These are phyloP conservation scores for Zygaena filipendulae DNA, from an alignment of 2,888 invertebrate species.

Conservation along the genomic window DNA sequence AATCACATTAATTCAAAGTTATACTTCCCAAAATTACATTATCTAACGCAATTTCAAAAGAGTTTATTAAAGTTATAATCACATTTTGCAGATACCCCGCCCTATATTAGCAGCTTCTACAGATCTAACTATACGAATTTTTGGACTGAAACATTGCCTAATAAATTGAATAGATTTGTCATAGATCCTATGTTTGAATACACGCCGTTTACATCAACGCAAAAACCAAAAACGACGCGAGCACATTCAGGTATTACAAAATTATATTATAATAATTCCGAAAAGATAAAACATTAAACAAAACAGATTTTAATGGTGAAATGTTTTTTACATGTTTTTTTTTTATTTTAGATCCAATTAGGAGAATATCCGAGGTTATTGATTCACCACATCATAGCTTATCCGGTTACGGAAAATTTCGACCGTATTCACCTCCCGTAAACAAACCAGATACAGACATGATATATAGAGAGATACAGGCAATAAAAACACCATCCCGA, in stretches of 20 bases:
- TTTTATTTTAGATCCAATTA: constrained; percentile 31
- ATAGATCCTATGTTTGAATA: constrained; percentile 48
- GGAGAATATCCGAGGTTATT: constrained; percentile 35
- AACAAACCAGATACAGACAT: constrained; percentile 32
- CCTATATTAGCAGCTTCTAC: constrained; percentile 78
- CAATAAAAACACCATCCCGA: constrained; percentile 43
- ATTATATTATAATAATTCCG: too few relatives aligned
- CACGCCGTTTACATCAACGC: constrained; percentile 29
- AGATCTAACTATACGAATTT: constrained; percentile 81
- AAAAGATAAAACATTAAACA: too few relatives aligned
- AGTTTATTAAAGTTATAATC: too few relatives aligned
- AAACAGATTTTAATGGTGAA: too few relatives aligned
- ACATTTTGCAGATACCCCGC: constrained; percentile 81
- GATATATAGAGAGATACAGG: constrained; percentile 46
- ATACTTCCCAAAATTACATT: too few relatives aligned
- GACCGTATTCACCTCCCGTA: constrained; percentile 31
- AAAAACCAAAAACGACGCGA: constrained; percentile 32
- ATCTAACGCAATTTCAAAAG: too few relatives aligned
- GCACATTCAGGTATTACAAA: constrained; percentile 29
- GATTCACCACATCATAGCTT: constrained; percentile 28
- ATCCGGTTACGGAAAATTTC: constrained; percentile 36
- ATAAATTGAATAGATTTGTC: constrained; percentile 70
- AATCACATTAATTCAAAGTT: too few relatives aligned
- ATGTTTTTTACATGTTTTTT: too few relatives aligned
- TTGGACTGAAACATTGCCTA: constrained; percentile 87